Evolutionary conservation across 2,113 vertebrate species (phyloP).

Genomic region (Equus przewalskii): DNA sequence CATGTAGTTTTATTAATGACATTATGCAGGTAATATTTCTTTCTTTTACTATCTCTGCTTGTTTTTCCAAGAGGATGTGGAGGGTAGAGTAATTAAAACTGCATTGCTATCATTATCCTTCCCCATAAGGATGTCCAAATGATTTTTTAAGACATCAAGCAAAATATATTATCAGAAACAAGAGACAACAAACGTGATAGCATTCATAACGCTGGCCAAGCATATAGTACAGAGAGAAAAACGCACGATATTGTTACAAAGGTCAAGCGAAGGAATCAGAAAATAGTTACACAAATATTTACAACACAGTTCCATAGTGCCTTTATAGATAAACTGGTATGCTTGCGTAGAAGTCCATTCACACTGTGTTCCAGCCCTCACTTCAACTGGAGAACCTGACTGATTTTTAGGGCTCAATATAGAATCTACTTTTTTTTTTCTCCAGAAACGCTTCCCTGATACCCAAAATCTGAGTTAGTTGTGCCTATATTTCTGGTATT

Average conservation of each 20-base stretch:
- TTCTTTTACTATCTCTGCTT: neutral
- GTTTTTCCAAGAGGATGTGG: neutral
- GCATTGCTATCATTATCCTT: neutral
- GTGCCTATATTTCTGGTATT: neutral
- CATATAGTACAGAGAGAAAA: neutral
- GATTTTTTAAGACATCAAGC: neutral
- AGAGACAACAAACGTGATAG: neutral
- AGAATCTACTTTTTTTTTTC: neutral
- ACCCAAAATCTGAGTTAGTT: neutral
- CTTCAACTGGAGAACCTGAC: neutral
- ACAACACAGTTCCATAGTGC: fast-evolving
- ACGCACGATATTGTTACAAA: neutral
- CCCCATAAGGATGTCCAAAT: neutral
- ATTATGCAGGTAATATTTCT: neutral
- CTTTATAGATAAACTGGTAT: neutral
- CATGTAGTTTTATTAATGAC: neutral
- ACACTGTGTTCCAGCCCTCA: neutral
- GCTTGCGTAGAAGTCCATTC: neutral
- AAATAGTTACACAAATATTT: neutral
- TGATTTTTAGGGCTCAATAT: neutral
- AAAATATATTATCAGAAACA: neutral
- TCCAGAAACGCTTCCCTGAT: neutral
- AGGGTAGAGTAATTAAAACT: neutral
- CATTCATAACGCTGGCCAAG: neutral
- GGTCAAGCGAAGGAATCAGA: neutral